Conservation (phyloP, 2,888 invertebrate genomes). For the Cephus pulcher region DNA sequence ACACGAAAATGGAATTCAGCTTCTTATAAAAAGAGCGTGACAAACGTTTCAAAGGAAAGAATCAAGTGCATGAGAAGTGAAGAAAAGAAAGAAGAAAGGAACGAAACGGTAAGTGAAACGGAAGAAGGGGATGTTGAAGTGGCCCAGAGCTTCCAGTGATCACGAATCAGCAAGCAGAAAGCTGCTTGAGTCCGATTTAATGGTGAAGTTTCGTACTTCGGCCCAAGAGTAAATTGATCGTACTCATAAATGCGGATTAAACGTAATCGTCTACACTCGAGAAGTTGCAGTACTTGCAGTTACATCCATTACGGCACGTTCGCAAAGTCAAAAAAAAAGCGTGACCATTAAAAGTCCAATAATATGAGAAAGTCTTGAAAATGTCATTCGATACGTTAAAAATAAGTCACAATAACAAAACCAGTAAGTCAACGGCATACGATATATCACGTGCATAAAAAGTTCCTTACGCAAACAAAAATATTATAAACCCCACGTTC, state of each 20-base stretch:
- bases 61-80: neutral
- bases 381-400: too few relatives aligned
- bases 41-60: neutral
- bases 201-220: neutral
- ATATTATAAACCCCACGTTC: neutral
- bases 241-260: neutral
- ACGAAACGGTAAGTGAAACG: neutral
- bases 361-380: too few relatives aligned
- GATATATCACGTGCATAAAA: too few relatives aligned
- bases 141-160: neutral
- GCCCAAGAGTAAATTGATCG: neutral
- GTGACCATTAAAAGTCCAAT: too few relatives aligned
- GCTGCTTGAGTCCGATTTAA: neutral
- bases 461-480: neutral
- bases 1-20: neutral
- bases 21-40: neutral
- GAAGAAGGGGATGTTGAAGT: neutral
- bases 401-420: too few relatives aligned
- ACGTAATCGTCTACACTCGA: neutral
- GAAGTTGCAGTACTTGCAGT: neutral
- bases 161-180: neutral
- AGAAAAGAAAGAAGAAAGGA: neutral
- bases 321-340: too few relatives aligned
- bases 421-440: too few relatives aligned
- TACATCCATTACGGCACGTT: neutral